A percentile compares a stretch with the other conserved stretches of the same genome.
phyloP scores from a whole-genome alignment of 2,888 invertebrate species.

The Macaria liturata region DNA sequence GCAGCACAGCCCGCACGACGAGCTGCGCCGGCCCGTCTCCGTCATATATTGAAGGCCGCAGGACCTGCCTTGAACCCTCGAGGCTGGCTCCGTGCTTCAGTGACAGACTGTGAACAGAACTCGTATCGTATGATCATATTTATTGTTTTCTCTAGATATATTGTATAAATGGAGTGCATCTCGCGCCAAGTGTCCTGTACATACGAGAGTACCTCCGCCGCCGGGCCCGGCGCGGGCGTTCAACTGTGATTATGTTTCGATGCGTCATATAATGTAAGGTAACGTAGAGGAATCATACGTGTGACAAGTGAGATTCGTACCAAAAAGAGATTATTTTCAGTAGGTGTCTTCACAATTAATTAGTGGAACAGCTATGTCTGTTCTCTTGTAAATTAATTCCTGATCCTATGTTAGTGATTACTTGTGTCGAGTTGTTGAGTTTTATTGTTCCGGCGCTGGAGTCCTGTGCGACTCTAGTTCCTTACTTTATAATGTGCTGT shows the following conservation, averaged over 20 bases:
- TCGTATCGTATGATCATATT: slow-evolving; percentile 58
- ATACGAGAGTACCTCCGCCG: slow-evolving; percentile 59
- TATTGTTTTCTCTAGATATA: slow-evolving; percentile 68
- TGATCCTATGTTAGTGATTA: slow-evolving; percentile 46
- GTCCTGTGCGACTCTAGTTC: slow-evolving; percentile 39
- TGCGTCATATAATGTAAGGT: slow-evolving; percentile 63
- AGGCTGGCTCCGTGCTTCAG: slow-evolving; percentile 52
- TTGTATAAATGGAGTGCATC: slow-evolving; percentile 55
- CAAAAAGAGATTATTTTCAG: slow-evolving; percentile 79
- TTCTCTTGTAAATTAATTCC: slow-evolving; percentile 36
- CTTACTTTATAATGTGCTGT: slow-evolving; percentile 48
- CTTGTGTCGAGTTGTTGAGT: slow-evolving; percentile 62
- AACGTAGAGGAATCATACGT: slow-evolving; percentile 58
- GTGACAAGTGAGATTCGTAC: slow-evolving; percentile 79
- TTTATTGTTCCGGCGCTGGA: slow-evolving; percentile 55
- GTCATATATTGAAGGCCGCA: slow-evolving; percentile 87
- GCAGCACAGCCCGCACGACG: slow-evolving; percentile 80
- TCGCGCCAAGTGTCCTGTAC: slow-evolving; percentile 75
- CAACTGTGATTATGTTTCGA: slow-evolving; percentile 78
- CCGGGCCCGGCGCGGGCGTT: slow-evolving; percentile 48
- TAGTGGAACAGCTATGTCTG: slow-evolving; percentile 58
- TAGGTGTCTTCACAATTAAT: slow-evolving; percentile 64
- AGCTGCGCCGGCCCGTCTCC: slow-evolving; percentile 87
- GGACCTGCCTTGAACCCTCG: slow-evolving; percentile 71
- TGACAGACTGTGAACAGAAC: slow-evolving; percentile 60